These are phyloP conservation scores for Lepus oiostolus DNA, from an alignment of 2,797 vertebrate species.

Conservation along the genomic window DNA sequence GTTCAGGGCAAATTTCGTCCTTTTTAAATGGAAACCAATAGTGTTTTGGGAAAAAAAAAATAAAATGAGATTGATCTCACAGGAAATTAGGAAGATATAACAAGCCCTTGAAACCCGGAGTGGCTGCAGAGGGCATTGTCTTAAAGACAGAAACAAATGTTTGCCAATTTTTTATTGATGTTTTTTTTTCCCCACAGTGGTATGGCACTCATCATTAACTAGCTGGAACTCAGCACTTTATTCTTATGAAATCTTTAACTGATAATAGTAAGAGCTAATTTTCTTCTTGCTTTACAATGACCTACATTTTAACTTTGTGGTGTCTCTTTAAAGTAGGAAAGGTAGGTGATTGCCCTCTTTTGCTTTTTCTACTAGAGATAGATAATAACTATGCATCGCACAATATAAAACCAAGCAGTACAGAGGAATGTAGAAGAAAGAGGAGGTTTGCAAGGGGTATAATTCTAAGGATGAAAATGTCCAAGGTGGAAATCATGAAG, in stretches of 20 bases:
- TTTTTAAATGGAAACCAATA: conserved; percentile 40
- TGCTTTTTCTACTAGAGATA: neutral
- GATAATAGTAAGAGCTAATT: conserved; percentile 47
- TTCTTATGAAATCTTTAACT: conserved; percentile 42
- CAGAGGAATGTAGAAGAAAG: neutral
- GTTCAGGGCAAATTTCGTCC: neutral
- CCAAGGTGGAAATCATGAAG: neutral
- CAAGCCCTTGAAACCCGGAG: neutral
- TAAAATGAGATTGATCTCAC: neutral
- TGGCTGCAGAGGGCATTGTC: neutral
- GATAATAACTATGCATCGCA: neutral
- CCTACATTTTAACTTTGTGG: neutral
- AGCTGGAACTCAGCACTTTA: neutral
- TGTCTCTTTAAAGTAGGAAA: neutral
- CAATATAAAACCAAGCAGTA: neutral
- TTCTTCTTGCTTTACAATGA: neutral
- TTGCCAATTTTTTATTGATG: conserved; percentile 24
- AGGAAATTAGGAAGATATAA: neutral
- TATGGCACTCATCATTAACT: conserved; percentile 39
- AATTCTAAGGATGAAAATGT: neutral
- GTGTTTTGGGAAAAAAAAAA: conserved; percentile 16
- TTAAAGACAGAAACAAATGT: neutral
- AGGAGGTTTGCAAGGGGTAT: neutral
- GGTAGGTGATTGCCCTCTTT: neutral
- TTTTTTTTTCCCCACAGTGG: too few relatives aligned